Evolutionary conservation across 2,888 invertebrate species (phyloP), one percentile per base, ranked within the genome.

Genomic region (Laothoe populi): DNA sequence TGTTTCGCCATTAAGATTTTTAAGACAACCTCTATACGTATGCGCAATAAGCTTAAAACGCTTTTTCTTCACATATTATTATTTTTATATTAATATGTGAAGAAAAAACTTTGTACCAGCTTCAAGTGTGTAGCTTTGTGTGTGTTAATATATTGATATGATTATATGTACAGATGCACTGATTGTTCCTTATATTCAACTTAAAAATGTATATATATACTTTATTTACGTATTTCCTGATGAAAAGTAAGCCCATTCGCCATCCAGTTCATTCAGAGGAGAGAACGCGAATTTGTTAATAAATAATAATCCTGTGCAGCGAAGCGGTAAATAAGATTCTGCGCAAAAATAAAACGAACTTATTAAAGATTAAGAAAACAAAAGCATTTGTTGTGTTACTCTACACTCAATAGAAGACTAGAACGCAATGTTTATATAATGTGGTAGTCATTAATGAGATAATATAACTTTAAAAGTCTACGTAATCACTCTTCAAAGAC

Each of bases 231-330:
- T 53, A 19, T 53, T 35, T 53, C 53, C 53, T 53, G 53, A 10
- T 49, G 19, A 35, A 19, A 16, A 53, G 53, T 35, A 53, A 53
- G 16, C 53, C 35, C 79, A 80, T 83, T 79, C 70, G 75, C 68
- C 74, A 84, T 83, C 80, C 79, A 82, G 75, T 72, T 78, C 71
- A 77, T 84, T 82, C 78, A 71, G 71, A 73, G 75, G 80, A 77
- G 81, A 81, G 78, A 80, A 79, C 77, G 74, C 76, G 70, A 79
- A 79, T 78, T 31, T 59, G 70, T 84, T 81, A 83, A 87, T 86
- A 86, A 82, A 77, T 76, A 79, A 83, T 82, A 65, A 65, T 64
- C 67, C 64, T 65, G 73, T 75, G 73, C 78, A 79, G 75, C 75
- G 70, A 63, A 74, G 74, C 73, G 66, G 71, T 70, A 83, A 81